phyloP scores from a whole-genome alignment of 35 echinoderm and acorn worm species.

The Apostichopus parvimensis region DNA sequence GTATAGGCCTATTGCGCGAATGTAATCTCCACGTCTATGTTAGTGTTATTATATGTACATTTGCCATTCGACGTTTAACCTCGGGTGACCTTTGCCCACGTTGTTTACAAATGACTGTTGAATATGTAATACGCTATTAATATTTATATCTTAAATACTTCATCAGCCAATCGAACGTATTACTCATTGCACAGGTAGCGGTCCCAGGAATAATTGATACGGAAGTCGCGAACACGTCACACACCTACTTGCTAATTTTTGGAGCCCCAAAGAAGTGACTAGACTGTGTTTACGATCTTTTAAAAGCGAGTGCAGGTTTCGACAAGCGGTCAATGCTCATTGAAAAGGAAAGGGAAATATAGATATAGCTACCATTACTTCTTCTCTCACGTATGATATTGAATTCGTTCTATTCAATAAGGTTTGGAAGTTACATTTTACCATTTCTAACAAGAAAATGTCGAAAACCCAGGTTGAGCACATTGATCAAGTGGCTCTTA shows the following conservation, averaged over 20 bases:
- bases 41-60: too few relatives aligned
- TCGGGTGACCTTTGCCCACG: not conserved
- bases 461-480: constrained; percentile 24
- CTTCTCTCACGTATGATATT: not conserved
- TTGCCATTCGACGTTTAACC: not conserved
- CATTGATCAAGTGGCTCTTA: constrained; percentile 29
- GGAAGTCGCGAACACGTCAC: not conserved
- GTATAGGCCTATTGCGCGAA: not conserved
- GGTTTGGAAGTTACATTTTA: not conserved
- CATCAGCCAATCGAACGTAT: not conserved
- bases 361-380: not conserved
- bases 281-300: not conserved
- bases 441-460: not conserved
- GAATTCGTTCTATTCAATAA: not conserved
- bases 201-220: not conserved
- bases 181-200: constrained; percentile 7
- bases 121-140: constrained; percentile 18
- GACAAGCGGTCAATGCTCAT: not conserved
- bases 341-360: not conserved
- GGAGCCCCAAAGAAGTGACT: not conserved
- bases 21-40: not conserved
- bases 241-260: constrained; percentile 6
- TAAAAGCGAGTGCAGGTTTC: not conserved
- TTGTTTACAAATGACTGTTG: constrained; percentile 10
- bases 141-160: not conserved